phyloP scores from a whole-genome alignment of 2,113 vertebrate genomes.

The Callochromis pleurospilus region DNA sequence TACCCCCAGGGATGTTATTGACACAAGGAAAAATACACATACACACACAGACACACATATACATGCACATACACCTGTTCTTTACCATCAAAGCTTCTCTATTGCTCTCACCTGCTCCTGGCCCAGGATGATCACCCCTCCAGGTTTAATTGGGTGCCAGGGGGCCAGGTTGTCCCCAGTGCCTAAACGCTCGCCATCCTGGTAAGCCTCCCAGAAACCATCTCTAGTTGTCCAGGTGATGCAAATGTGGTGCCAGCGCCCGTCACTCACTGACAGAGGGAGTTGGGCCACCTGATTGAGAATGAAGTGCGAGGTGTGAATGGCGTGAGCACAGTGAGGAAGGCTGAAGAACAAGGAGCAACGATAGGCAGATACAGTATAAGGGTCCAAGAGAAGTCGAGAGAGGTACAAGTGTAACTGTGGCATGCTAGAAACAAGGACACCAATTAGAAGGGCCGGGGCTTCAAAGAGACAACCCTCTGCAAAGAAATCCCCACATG shows the following conservation, averaged over 20 bases:
- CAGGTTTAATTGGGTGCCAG: constrained; percentile 98
- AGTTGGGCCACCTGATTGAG: constrained; percentile 86
- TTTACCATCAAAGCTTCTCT: not conserved
- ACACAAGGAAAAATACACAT: not conserved
- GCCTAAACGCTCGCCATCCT: constrained; percentile 92
- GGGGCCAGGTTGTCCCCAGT: constrained; percentile 96
- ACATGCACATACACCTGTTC: not conserved
- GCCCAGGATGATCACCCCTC: constrained; percentile 92
- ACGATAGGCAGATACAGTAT: not conserved
- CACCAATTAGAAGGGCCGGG: constrained; percentile 30
- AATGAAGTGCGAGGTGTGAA: not conserved
- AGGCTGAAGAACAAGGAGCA: not conserved
- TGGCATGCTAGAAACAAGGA: constrained; percentile 28
- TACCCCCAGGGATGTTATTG: not conserved
- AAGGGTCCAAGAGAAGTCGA: not conserved
- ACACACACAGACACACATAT: not conserved
- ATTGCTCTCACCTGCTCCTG: constrained; percentile 90
- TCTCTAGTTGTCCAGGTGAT: constrained; percentile 98
- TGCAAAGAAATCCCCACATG: constrained; percentile 17
- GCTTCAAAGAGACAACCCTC: constrained; percentile 41
- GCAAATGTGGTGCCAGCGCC: constrained; percentile 97
- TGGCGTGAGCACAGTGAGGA: not conserved
- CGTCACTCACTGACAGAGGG: constrained; percentile 89
- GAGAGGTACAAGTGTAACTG: constrained; percentile 13
- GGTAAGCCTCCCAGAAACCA: constrained; percentile 97